Evolutionary conservation across 2,888 invertebrate genomes (phyloP).

Genomic region (Eupithecia centaureata): DNA sequence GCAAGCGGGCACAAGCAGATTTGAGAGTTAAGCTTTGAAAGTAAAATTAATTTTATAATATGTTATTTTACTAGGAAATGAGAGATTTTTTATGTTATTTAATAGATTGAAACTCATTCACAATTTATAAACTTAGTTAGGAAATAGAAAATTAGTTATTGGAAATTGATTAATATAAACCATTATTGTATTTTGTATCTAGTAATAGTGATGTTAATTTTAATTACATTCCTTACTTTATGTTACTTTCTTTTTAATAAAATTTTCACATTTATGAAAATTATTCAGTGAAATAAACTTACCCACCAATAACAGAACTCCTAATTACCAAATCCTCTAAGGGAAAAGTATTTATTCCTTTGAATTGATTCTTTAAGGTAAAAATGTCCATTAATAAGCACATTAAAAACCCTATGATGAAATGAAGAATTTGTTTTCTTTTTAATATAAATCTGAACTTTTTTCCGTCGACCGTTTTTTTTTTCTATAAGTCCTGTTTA

Average conservation of each 20-base stretch:
- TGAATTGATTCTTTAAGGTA: no score
- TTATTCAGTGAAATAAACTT: slow-evolving; percentile 6
- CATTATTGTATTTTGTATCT: neutral
- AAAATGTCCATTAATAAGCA: no score
- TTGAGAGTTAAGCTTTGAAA: slow-evolving; percentile 49
- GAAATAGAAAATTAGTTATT: neutral
- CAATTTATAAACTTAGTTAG: neutral
- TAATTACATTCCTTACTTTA: neutral
- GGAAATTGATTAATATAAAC: neutral
- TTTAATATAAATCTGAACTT: neutral
- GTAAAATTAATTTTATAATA: slow-evolving; percentile 36
- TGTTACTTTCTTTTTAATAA: neutral
- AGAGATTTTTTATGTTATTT: neutral
- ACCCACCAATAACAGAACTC: neutral
- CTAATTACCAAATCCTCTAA: no score
- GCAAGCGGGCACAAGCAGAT: slow-evolving; percentile 56
- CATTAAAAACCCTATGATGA: no score
- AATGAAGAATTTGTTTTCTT: no score
- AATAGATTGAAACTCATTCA: neutral
- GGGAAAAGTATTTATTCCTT: no score
- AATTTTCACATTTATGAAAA: neutral
- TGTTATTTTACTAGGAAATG: neutral
- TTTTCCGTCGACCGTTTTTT: neutral
- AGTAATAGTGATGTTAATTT: slow-evolving; percentile 1
- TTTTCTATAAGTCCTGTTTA: neutral